These are phyloP conservation scores for Haliaeetus leucogaster DNA, from an alignment of 2,113 vertebrate genomes.

Conservation along the genomic window DNA sequence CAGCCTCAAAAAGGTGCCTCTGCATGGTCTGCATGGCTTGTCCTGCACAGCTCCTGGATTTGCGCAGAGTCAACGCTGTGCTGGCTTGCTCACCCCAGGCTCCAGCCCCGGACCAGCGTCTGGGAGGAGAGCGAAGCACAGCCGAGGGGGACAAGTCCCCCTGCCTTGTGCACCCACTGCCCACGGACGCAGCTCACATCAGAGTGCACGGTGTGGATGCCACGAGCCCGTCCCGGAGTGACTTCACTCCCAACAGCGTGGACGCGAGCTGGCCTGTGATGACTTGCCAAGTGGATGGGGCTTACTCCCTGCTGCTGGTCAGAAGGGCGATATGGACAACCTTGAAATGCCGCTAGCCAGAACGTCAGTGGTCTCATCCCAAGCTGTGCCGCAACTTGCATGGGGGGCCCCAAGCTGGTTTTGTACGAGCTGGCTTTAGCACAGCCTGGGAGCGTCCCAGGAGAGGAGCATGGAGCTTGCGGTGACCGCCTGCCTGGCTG, in stretches of 20 bases:
- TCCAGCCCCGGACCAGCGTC: not conserved
- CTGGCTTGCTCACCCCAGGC: not conserved
- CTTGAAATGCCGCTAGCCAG: not conserved
- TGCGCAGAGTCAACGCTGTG: fast-evolving
- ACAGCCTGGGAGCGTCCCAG: not conserved
- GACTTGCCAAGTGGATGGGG: fast-evolving
- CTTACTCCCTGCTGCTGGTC: not conserved
- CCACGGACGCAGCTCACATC: not conserved
- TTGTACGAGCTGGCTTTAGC: not conserved
- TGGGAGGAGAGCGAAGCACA: not conserved
- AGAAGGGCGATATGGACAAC: not conserved
- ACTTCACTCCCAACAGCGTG: not conserved
- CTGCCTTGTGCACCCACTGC: not conserved
- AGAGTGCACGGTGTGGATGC: fast-evolving
- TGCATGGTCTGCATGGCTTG: fast-evolving
- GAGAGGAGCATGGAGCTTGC: not conserved
- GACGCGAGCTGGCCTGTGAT: fast-evolving
- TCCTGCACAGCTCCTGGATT: not conserved
- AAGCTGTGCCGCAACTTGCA: fast-evolving
- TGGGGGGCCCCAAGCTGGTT: not conserved
- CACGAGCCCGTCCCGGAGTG: not conserved
- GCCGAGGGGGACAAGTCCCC: not conserved
- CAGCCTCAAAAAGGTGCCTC: not conserved
- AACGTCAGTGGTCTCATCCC: not conserved
- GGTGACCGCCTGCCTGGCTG: not conserved